Evolutionary conservation across 2,888 invertebrate species (phyloP).

Genomic region (Diaprepes abbreviatus): DNA sequence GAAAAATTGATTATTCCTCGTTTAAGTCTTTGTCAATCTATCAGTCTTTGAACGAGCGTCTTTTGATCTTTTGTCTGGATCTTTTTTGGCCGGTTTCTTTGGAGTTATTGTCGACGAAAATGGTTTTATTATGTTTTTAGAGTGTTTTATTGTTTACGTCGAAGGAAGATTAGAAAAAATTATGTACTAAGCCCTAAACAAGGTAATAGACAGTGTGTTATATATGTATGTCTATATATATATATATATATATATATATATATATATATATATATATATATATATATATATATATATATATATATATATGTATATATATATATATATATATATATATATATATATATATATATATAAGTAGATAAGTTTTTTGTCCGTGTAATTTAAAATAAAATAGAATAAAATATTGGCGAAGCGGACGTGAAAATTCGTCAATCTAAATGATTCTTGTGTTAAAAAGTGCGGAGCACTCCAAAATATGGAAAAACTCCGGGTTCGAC

Average conservation of each 20-base stretch:
- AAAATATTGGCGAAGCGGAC: no score
- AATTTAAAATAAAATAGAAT: no score
- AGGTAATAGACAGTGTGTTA: no score
- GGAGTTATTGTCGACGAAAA: neutral
- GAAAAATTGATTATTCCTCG: conserved; percentile 39
- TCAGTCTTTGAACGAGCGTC: conserved; percentile 13
- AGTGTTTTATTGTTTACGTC: no score
- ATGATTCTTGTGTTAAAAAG: no score
- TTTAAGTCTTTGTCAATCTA: conserved; percentile 32
- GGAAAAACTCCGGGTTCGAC: no score
- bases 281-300: conserved; percentile 15
- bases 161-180: no score
- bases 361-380: no score
- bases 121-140: neutral
- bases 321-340: neutral
- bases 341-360: no score
- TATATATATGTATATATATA: conserved; percentile 13
- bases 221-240: conserved; percentile 1
- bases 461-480: no score
- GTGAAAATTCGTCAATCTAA: no score
- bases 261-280: conserved; percentile 17
- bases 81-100: conserved; percentile 8
- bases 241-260: conserved; percentile 2
- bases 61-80: conserved; percentile 25
- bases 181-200: no score